Conservation (phyloP, 2,797 vertebrate species). For the Petrocephalus sullivani region DNA sequence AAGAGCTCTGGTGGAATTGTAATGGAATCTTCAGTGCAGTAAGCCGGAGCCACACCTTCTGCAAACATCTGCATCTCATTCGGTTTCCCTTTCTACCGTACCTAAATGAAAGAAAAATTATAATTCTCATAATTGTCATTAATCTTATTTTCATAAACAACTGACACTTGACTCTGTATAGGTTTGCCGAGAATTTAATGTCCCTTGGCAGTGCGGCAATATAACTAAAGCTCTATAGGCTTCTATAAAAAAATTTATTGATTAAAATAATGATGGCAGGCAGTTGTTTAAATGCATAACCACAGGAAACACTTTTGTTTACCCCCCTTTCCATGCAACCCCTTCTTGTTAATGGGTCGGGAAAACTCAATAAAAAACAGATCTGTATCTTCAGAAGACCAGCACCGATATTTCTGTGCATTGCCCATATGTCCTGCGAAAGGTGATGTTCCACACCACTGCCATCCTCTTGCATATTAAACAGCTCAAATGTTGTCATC, state of each 20-base stretch:
- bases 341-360: background rate
- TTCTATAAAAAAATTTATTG: background rate
- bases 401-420: background rate
- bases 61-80: constrained; percentile 2
- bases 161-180: background rate
- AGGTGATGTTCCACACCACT: background rate
- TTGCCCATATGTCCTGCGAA: background rate
- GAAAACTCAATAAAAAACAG: background rate
- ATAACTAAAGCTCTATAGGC: background rate
- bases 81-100: constrained; percentile 12
- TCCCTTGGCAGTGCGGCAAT: background rate
- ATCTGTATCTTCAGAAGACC: background rate
- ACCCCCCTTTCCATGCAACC: background rate
- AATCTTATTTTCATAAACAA: background rate
- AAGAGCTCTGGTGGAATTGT: constrained; percentile 14
- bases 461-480: background rate
- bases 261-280: background rate
- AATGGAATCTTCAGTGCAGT: constrained; percentile 17
- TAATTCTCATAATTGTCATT: background rate
- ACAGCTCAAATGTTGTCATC: background rate
- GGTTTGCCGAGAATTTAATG: background rate
- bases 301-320: background rate
- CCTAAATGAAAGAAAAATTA: constrained; percentile 5
- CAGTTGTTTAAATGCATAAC: background rate
- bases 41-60: constrained; percentile 7